Evolutionary conservation across 2,797 vertebrate genomes (phyloP), one percentile per base, ranked within the genome.

Genomic region (Calcarius lapponicus): DNA sequence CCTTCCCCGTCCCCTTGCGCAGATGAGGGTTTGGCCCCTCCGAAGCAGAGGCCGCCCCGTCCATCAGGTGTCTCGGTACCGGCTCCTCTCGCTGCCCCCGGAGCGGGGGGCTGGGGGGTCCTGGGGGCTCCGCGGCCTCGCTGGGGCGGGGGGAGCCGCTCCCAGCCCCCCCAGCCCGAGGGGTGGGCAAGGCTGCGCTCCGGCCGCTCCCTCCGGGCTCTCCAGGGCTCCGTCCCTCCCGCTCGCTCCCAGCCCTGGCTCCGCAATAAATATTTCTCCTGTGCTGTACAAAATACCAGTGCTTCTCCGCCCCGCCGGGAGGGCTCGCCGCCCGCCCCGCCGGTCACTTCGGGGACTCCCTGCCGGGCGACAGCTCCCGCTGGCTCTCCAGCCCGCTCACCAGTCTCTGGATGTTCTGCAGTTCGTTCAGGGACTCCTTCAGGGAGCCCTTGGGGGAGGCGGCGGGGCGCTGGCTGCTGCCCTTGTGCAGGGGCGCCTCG

Each of bases 371-470:
- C 66, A 98, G 94, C 96, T 99, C 99, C 97, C 98, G 96, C 96
- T 99, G 99, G 95, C 98, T 98, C 97, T 99, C 99, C 97, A 99
- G 97, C 92, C 99, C 99, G 92, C 99, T 99, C 97, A 99, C 99
- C 96, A 99, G 98, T 98, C 99, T 99, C 98, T 99, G 99, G 96
- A 99, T 99, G 96, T 99, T 99, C 95, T 99, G 99, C 67, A 99
- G 98, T 98, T 99, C 99, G 9, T 99, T 99, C 97, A 99, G 98
- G 26, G 98, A 99, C 97, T 99, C 99, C 97, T 99, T 99, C 96
- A 99, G 92, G 18, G 98, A 97, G 93, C 97, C 97, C 95, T 99
- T 98, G 57, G 99, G 99, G 17, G 99, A 99, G 47, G 97, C 86
- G 11, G 97, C 43, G 2, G 97, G 92, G n/a, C 97, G 98, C 86